Evolutionary conservation across 2,113 vertebrate genomes (phyloP), one percentile per base, ranked within the genome.

Genomic region (Muscicapa adusta): DNA sequence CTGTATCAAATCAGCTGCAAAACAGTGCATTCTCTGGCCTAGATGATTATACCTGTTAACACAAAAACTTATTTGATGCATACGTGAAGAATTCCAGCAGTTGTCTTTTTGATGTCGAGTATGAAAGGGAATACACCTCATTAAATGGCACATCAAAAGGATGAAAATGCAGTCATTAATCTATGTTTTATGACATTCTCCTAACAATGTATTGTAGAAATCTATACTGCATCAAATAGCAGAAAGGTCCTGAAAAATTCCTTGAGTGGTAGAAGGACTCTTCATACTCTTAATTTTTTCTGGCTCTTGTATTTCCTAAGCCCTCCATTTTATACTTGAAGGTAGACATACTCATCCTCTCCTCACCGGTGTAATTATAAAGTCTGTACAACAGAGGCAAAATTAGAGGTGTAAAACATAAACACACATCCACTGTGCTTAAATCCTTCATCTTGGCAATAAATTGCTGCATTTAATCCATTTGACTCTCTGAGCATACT

Each of bases 131-230:
- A 96, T 91, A 90, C 56, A 79, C 93, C 97, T 98, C 96, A 97
- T 98, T 98, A 98, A 98, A 97, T 93, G 94, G 91, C 94, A 97
- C 97, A 98, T 98, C 97, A 98, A 98, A 98, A 97, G 93, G 76
- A 96, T 94, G 93, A 95, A 97, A 98, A 98, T 95, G 79, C 92
- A 96, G 89, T 96, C 95, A 96, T 96, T 97, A 98, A 97, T 98
- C 94, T 98, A 96, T 97, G 94, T 97, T 98, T 98, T 70, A 98
- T 98, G 81, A 96, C 72, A 94, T 82, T 71, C 89, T 85, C 80
- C 67, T 96, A 96, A 96, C 93, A 96, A 95, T 66, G 40, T 71
- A 79, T 82, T 95, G 80, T 72, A 92, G 96, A 95, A 96, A 88
- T 75, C 83, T 78, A 73, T 58, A 93, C 87, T 95, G 76, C 75